Percentiles rank a stretch among this genome's conserved stretches.
Evolutionary conservation across 2,797 vertebrate species (phyloP).

Genomic region (Phylloscopus collybita): DNA sequence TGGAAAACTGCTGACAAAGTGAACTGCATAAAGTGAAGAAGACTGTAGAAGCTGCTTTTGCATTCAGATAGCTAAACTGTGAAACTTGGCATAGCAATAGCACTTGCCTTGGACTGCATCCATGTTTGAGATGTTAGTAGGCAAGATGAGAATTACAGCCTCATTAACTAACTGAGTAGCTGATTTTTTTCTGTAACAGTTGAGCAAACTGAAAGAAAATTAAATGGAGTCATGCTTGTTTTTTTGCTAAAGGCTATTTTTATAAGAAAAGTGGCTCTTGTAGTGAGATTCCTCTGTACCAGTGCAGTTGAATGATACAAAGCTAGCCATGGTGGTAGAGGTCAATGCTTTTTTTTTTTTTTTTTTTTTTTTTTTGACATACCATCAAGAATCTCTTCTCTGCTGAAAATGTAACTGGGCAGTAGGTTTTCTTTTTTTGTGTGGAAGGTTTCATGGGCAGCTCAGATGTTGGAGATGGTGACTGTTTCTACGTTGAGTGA

Average conservation of each 20-base stretch:
- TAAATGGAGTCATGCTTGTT: neutral
- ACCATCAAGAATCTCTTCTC: neutral
- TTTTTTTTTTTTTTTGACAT: neutral
- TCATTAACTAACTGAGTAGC: slow-evolving; percentile 28
- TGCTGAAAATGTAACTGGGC: neutral
- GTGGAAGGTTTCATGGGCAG: neutral
- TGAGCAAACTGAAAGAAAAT: slow-evolving; percentile 28
- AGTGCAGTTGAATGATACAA: neutral
- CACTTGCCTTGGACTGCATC: slow-evolving; percentile 16
- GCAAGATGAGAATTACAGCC: slow-evolving; percentile 36
- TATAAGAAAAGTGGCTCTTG: neutral
- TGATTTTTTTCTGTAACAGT: neutral
- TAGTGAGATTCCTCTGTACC: neutral
- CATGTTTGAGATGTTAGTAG: slow-evolving; percentile 26
- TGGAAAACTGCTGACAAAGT: neutral
- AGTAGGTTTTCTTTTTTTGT: neutral
- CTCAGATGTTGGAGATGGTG: neutral
- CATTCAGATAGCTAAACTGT: slow-evolving; percentile 29
- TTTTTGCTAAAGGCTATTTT: slow-evolving; percentile 6
- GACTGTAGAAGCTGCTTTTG: slow-evolving; percentile 11
- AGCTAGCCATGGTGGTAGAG: neutral
- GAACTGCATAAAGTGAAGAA: neutral
- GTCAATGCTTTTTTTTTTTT: neutral
- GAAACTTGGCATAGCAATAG: slow-evolving; percentile 27
- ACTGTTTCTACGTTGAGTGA: fast-evolving